Conservation (phyloP, 2,888 invertebrate genomes). For the Orthonychiurus folsomi region DNA sequence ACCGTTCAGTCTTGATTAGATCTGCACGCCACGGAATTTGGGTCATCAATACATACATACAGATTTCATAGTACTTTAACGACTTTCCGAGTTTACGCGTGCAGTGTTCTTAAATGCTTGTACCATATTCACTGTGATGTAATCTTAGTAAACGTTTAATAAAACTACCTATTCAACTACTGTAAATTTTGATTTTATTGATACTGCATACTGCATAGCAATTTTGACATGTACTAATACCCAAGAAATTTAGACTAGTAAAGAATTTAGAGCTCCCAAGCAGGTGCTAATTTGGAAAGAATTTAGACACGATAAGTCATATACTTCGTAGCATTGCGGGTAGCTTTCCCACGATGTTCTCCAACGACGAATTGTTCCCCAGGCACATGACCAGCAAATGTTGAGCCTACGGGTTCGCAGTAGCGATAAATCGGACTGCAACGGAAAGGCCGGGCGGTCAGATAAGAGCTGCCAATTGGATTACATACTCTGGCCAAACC, state of each 20-base stretch:
- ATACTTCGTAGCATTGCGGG: conserved; percentile 37
- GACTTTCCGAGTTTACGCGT: no score
- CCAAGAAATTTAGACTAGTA: background rate
- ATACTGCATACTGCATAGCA: background rate
- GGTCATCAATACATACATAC: no score
- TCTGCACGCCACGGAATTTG: no score
- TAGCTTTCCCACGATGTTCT: conserved; percentile 28
- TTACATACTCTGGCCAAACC: conserved; percentile 38
- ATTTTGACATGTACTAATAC: background rate
- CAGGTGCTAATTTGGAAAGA: background rate
- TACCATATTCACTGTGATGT: no score
- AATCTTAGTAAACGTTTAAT: background rate
- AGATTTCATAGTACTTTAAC: no score
- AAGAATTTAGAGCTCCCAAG: background rate
- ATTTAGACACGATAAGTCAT: conserved; percentile 33
- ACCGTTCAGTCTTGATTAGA: no score
- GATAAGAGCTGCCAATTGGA: conserved; percentile 34
- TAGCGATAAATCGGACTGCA: conserved; percentile 34
- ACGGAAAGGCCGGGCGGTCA: conserved; percentile 35
- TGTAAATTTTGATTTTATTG: background rate
- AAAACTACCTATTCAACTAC: background rate
- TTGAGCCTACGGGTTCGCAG: conserved; percentile 29
- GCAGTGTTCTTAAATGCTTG: no score
- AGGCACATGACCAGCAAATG: conserved; percentile 35
- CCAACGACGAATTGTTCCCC: conserved; percentile 35